A percentile compares a stretch with the other conserved stretches of the same genome.
Conservation (phyloP, 2,113 vertebrate species). For the Notiomystis cincta region DNA sequence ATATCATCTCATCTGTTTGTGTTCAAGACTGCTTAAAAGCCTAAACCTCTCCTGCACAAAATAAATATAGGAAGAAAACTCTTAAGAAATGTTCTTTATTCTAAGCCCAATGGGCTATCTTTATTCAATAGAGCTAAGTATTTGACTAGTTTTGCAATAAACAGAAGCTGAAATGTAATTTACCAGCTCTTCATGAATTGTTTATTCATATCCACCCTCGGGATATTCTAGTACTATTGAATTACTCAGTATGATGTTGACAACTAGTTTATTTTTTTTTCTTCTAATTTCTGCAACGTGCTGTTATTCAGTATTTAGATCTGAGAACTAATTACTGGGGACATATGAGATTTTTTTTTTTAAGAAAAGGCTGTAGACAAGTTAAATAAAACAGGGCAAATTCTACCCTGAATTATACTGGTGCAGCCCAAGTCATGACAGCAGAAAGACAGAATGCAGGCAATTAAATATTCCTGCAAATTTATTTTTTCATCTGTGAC, state of each 20-base stretch:
- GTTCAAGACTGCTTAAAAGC: not conserved
- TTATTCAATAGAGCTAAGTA: conserved; percentile 24
- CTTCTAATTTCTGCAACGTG: conserved; percentile 27
- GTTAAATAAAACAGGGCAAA: not conserved
- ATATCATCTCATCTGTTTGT: not conserved
- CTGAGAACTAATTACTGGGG: conserved; percentile 21
- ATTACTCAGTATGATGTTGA: conserved; percentile 55
- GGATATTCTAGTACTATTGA: conserved; percentile 51
- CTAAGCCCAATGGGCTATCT: conserved; percentile 2
- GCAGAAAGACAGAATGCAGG: not conserved
- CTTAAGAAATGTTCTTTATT: conserved; percentile 29
- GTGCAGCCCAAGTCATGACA: not conserved
- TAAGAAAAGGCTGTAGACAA: not conserved
- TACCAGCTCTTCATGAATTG: conserved; percentile 60
- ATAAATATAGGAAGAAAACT: conserved; percentile 7
- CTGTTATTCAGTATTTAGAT: conserved; percentile 23
- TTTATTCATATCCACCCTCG: conserved; percentile 52
- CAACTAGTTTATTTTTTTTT: conserved; percentile 6
- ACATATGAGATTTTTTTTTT: not conserved
- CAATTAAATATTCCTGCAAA: conserved; percentile 45
- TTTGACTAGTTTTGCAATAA: conserved; percentile 59
- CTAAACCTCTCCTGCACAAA: not conserved
- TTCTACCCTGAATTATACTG: not conserved
- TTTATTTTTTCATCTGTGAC: conserved; percentile 18
- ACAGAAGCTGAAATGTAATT: conserved; percentile 64